Base-by-base conservation (phyloP, 2,888 invertebrate genomes). In the Tipula lateralis region DNA sequence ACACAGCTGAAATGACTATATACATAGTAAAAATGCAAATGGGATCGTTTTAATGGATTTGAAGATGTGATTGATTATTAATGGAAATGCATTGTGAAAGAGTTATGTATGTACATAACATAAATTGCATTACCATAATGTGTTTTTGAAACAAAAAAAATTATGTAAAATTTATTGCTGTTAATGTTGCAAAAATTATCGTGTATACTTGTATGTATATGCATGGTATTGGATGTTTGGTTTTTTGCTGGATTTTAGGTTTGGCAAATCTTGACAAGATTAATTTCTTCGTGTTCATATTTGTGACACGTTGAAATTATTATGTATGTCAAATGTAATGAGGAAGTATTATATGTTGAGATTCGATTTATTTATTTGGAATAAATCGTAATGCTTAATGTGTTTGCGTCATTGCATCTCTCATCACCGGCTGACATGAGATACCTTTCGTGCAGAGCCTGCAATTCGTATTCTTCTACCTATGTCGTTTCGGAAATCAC, bases 21-120 rank as follows among this genome's bases (percentile, higher is more conserved):
- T 24, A 66, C 19, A 9, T 50, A 16, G 66, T n/a, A 66, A 66
- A 66, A 66, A 66, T 24, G 66, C 66, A 66, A 66, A 66, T 66
- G 66, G 66, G 66, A 66, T 66, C 66, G 24, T n/a, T 66, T 66
- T 66, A 66, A 66, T 24, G 66, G 66, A 66, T 66, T 66, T 66
- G 66, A 66, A 66, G 24, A 66, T 66, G 66, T 66, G 66, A 66
- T 66, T 66, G 66, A 66, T 66, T 66, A 66, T 66, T 66, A 9
- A 24, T 66, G 66, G 66, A 24, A 66, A 66, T 66, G 66, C 66
- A 66, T 66, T 66, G 24, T 66, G 66, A 66, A 66, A 66, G 1
- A 66, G 66, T 66, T 66, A 66, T 66, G 66, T 66, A 66, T 9
- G 7, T 24, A 66, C 66, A 66, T 66, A 66, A 44, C 24, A 24